A percentile compares a stretch with the other conserved stretches of the same genome.
Conservation (phyloP, 2,888 invertebrate genomes). For the Plutella xylostella region DNA sequence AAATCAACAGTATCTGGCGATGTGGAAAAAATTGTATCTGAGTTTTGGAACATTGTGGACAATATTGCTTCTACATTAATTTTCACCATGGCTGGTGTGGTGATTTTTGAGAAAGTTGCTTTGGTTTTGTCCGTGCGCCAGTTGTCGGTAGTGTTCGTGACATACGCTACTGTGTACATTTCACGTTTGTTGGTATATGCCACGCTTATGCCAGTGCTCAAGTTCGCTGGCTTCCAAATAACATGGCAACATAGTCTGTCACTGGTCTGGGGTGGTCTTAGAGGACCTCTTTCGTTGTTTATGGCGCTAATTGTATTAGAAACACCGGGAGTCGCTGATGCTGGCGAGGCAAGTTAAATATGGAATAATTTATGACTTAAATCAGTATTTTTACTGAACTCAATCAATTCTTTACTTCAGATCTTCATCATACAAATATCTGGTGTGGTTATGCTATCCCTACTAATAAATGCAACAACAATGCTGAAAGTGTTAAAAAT, state of each 20-base stretch:
- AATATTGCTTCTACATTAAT: slow-evolving; percentile 65
- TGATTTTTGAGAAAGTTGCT: slow-evolving; percentile 65
- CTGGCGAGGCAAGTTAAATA: slow-evolving; percentile 44
- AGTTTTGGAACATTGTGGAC: slow-evolving; percentile 46
- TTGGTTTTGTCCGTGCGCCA: slow-evolving; percentile 49
- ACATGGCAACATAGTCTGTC: slow-evolving; percentile 69
- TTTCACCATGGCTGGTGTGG: slow-evolving; percentile 72
- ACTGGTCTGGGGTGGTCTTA: slow-evolving; percentile 72
- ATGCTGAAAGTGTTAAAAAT: slow-evolving; percentile 59
- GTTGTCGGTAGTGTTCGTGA: slow-evolving; percentile 48
- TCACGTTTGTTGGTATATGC: slow-evolving; percentile 57
- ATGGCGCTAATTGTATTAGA: slow-evolving; percentile 66
- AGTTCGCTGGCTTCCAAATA: slow-evolving; percentile 68
- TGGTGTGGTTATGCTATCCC: slow-evolving; percentile 67
- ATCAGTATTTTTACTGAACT: neutral
- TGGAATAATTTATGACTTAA: too few species aligned
- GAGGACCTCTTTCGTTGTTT: slow-evolving; percentile 71
- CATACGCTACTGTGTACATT: slow-evolving; percentile 56
- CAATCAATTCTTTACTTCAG: slow-evolving; percentile 22
- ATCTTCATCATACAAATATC: slow-evolving; percentile 68
- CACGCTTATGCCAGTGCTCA: slow-evolving; percentile 60
- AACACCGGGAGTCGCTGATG: slow-evolving; percentile 38
- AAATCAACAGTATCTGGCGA: slow-evolving; percentile 50
- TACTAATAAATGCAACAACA: slow-evolving; percentile 70
- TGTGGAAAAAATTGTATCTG: slow-evolving; percentile 41